Base-by-base conservation (phyloP, 2,797 vertebrate species). In the Pantherophis vulpinus region DNA sequence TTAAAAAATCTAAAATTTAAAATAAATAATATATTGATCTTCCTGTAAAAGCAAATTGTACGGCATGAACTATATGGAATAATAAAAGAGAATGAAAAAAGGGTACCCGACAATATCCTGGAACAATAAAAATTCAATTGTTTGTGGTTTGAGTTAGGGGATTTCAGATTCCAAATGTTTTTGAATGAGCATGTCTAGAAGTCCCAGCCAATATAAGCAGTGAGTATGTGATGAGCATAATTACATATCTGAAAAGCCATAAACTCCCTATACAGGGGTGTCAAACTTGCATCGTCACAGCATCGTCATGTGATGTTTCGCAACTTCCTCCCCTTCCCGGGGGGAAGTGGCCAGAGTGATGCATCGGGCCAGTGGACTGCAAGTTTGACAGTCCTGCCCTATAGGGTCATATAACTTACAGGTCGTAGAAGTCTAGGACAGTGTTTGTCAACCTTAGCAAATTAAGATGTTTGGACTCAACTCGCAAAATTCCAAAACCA, bases 291-390 rank as follows among this genome's bases (percentile, higher is more conserved):
- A 12, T 63, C 5, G 8, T 61, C 59, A 9, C 9, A 4, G 23
- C 7, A 1, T 11, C 1, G 9, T 61, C 10, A 12, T 0, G 4
- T 63, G 61, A 11, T 9, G 0, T 63, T 29, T 29, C 0, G 0
- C 25, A 25, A 29, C 27, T 63, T 5, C 0, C 4, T 3, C 23
- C 9, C 27, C 61, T 1, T 5, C 29, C 27, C 8, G 3, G 61
- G 61, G 29, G 27, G 61, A 27, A 0, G 27, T 63, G 27, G 61
- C 27, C 61, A 63, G 61, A 1, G 60, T 29, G 61, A 63, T 60
- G 23, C 59, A 60, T 25, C 23, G 2, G 8, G 20, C 59, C 59
- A 8, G 8, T 8, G 2, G 23, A 2, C 59, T 1, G 3, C 27
- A 29, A 63, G 61, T 29, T 63, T 29, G 27, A 29, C 61, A 63